Percentiles rank a stretch among this genome's conserved stretches.
Evolutionary conservation across 2,113 vertebrate genomes (phyloP).

Genomic region (Boleophthalmus pectinirostris): DNA sequence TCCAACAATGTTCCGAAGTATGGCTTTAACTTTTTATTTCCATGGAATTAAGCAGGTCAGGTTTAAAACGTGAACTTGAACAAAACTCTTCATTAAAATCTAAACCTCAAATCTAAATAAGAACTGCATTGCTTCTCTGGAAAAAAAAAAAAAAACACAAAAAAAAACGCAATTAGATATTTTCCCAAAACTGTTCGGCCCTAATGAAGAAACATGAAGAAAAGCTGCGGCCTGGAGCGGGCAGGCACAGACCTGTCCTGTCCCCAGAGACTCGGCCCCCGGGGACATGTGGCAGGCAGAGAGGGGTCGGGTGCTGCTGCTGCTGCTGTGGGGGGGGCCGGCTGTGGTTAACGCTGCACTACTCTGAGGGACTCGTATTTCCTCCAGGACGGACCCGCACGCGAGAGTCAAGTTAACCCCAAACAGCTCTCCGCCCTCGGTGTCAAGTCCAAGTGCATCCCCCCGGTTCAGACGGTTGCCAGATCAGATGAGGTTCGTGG

Average conservation of each 20-base stretch:
- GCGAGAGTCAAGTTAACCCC: conserved; percentile 68
- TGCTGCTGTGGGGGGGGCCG: too few relatives aligned
- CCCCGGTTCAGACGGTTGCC: conserved; percentile 54
- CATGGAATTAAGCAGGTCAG: too few relatives aligned
- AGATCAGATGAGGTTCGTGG: conserved; percentile 71
- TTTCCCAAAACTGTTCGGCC: too few relatives aligned
- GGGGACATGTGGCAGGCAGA: conserved; percentile 75
- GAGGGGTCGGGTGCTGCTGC: conserved; percentile 66
- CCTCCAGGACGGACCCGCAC: conserved; percentile 71
- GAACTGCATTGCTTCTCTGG: too few relatives aligned
- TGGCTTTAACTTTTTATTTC: too few relatives aligned
- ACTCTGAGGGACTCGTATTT: conserved; percentile 74
- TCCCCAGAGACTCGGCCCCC: conserved; percentile 75
- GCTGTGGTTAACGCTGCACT: conserved; percentile 66
- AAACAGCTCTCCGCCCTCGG: conserved; percentile 58
- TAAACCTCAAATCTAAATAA: too few relatives aligned
- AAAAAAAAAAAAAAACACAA: too few relatives aligned
- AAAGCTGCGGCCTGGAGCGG: conserved; percentile 75
- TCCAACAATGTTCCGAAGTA: too few relatives aligned
- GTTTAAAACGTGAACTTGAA: too few relatives aligned
- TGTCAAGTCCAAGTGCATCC: conserved; percentile 55
- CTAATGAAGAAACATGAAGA: conserved; percentile 76
- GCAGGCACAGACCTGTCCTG: conserved; percentile 79
- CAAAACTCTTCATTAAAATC: too few relatives aligned
- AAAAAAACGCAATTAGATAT: too few relatives aligned